Evolutionary conservation across 2,113 vertebrate genomes (phyloP).

Genomic region (Coptodon bakossiorum): DNA sequence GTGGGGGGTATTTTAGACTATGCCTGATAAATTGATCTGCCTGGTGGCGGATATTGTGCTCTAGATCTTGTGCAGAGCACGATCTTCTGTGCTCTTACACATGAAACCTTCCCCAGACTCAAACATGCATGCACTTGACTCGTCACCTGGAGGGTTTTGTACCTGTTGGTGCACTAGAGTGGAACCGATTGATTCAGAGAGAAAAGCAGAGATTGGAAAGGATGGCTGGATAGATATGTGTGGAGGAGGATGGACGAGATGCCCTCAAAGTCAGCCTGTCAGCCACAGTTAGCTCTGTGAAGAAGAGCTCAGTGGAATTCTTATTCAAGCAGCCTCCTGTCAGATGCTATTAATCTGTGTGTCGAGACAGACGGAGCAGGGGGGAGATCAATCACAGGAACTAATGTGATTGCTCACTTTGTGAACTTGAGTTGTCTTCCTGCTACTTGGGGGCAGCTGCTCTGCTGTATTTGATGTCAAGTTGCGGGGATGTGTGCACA

Average conservation of each 20-base stretch:
- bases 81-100: not conserved
- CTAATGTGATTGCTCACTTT: not conserved
- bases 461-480: not conserved
- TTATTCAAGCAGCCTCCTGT: constrained; percentile 9
- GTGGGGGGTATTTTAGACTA: not conserved
- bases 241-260: not conserved
- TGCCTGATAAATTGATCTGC: not conserved
- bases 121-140: not conserved
- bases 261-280: not conserved
- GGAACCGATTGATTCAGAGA: constrained; percentile 8
- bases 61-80: not conserved
- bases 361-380: not conserved
- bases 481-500: not conserved
- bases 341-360: not conserved
- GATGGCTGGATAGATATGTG: not conserved
- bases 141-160: not conserved
- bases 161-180: not conserved
- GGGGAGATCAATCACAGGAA: not conserved
- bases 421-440: not conserved
- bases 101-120: not conserved
- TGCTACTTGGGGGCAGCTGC: not conserved
- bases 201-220: not conserved
- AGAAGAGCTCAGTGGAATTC: not conserved
- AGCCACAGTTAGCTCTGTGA: not conserved
- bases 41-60: not conserved